These are phyloP conservation scores for Ctenodactylus gundi DNA, from an alignment of 2,113 vertebrate genomes.

Conservation along the genomic window DNA sequence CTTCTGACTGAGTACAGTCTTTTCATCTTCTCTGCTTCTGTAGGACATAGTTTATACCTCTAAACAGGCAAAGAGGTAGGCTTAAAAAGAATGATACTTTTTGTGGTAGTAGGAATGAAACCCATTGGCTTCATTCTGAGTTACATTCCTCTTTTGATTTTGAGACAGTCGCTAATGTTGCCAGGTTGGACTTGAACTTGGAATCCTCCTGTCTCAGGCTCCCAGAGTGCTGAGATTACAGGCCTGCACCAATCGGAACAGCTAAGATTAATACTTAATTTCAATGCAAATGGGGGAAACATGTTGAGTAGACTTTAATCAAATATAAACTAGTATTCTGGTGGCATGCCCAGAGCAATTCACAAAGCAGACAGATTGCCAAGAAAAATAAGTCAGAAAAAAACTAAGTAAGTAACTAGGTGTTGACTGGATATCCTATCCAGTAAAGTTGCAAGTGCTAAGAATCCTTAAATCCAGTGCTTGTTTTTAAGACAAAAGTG, in stretches of 20 bases:
- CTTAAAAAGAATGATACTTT: too few species aligned
- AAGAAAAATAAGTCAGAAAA: background rate
- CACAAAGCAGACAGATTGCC: background rate
- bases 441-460: background rate
- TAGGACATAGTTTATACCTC: background rate
- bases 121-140: too few species aligned
- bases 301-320: background rate
- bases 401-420: background rate
- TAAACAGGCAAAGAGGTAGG: background rate
- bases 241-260: too few species aligned
- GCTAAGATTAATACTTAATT: background rate
- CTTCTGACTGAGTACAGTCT: background rate
- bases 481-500: background rate
- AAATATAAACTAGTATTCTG: background rate
- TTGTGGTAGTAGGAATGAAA: too few species aligned
- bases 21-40: background rate
- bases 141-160: too few species aligned
- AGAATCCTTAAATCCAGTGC: background rate
- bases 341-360: background rate
- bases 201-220: too few species aligned
- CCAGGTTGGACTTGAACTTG: too few species aligned
- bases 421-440: background rate
- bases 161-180: too few species aligned
- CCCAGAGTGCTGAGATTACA: too few species aligned
- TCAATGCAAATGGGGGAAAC: background rate